These are phyloP conservation scores for Rutilus rutilus DNA, from an alignment of 2,113 vertebrate species.

Conservation along the genomic window DNA sequence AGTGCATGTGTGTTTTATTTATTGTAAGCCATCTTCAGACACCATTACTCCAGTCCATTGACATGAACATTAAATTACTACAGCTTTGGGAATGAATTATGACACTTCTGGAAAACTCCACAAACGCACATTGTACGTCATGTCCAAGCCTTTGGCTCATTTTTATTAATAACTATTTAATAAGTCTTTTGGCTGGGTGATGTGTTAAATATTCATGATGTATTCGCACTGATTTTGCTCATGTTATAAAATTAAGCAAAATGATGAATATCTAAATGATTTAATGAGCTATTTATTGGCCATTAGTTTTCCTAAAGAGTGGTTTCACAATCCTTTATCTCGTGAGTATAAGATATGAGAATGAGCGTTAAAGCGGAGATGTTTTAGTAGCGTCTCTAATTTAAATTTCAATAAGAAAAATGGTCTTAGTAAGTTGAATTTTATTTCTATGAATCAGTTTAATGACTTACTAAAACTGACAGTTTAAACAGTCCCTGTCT, in stretches of 20 bases:
- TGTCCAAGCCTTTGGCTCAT: not conserved
- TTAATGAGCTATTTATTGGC: not conserved
- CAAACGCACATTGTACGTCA: not conserved
- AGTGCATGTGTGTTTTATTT: not conserved
- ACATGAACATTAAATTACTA: constrained; percentile 1
- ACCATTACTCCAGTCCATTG: not conserved
- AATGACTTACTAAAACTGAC: not conserved
- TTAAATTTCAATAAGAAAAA: not conserved
- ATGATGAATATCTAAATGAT: not conserved
- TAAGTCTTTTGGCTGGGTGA: not conserved
- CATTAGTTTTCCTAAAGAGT: not conserved
- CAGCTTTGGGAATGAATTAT: not conserved
- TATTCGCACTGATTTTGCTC: not conserved
- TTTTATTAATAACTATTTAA: not conserved
- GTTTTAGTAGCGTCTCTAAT: not conserved
- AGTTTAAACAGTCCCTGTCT: not conserved
- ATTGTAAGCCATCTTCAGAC: not conserved
- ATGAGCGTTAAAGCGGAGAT: not conserved
- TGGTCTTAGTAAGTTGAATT: not conserved
- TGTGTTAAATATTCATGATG: not conserved
- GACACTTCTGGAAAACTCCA: not conserved
- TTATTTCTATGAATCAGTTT: not conserved
- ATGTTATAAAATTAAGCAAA: not conserved
- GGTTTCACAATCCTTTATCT: not conserved
- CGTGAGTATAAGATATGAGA: not conserved